These are phyloP conservation scores for Calidris pugnax DNA, from an alignment of 2,113 vertebrate species.

Conservation along the genomic window DNA sequence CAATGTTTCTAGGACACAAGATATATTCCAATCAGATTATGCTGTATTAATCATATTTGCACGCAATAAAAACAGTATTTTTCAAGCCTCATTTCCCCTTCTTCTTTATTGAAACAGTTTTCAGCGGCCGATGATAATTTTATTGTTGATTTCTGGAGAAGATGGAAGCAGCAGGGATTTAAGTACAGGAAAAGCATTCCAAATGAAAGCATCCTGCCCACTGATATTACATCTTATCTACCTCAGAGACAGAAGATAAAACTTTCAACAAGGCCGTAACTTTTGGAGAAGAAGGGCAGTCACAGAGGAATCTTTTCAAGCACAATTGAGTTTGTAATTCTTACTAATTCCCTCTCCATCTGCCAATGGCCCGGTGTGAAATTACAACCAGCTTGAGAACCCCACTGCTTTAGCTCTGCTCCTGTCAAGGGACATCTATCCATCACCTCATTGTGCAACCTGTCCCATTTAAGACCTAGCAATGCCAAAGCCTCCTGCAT, in stretches of 20 bases:
- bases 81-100: conserved; percentile 1
- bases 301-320: conserved; percentile 23
- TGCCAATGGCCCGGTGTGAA: conserved; percentile 36
- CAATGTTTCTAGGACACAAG: neutral
- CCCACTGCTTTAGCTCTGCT: conserved; percentile 10
- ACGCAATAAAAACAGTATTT: neutral
- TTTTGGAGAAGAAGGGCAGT: neutral
- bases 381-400: conserved; percentile 62
- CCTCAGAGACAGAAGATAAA: neutral
- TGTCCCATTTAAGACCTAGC: neutral
- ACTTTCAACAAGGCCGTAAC: neutral
- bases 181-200: neutral
- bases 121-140: neutral
- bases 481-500: conserved; percentile 23
- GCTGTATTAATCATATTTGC: conserved; percentile 11
- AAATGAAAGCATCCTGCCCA: conserved; percentile 10
- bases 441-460: conserved; percentile 21
- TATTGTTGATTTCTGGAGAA: neutral
- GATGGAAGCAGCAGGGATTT: neutral
- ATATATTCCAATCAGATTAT: neutral
- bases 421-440: conserved; percentile 22
- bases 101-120: neutral
- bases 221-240: neutral
- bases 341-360: neutral
- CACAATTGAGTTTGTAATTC: conserved; percentile 5